Percentiles rank a stretch among this genome's conserved stretches.
Evolutionary conservation across 2,113 vertebrate species (phyloP).

Genomic region (Lagopus muta): DNA sequence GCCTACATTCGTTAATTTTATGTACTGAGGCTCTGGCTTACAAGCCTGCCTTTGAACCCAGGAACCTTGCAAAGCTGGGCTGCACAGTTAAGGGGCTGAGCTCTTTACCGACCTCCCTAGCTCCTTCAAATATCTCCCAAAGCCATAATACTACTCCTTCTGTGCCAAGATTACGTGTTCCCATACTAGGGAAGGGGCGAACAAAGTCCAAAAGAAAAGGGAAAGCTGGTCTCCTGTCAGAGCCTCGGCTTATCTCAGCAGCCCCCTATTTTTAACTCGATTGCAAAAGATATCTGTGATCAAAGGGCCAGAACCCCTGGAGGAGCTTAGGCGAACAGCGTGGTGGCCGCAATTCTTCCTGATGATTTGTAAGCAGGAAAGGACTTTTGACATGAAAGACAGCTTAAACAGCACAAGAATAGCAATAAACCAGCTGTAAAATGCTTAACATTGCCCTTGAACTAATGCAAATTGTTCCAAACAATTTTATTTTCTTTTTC

Average conservation of each 20-base stretch:
- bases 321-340: conserved; percentile 81
- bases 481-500: conserved; percentile 71
- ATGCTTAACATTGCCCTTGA: conserved; percentile 82
- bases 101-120: not conserved
- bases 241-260: conserved; percentile 86
- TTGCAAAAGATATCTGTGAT: conserved; percentile 88
- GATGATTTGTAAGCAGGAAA: conserved; percentile 92
- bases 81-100: not conserved
- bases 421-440: conserved; percentile 88
- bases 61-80: not conserved
- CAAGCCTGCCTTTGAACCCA: not conserved
- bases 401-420: conserved; percentile 86
- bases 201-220: conserved; percentile 66
- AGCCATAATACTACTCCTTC: conserved; percentile 49
- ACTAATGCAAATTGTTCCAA: conserved; percentile 84
- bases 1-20: not conserved
- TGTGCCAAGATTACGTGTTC: conserved; percentile 67
- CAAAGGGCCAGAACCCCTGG: conserved; percentile 82
- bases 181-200: conserved; percentile 75
- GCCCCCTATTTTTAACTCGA: conserved; percentile 85
- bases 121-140: conserved; percentile 55
- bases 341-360: conserved; percentile 84
- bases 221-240: conserved; percentile 77
- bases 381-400: conserved; percentile 93
- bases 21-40: not conserved